Base-by-base conservation (phyloP, 2,888 invertebrate species). In the Leucoma salicis region DNA sequence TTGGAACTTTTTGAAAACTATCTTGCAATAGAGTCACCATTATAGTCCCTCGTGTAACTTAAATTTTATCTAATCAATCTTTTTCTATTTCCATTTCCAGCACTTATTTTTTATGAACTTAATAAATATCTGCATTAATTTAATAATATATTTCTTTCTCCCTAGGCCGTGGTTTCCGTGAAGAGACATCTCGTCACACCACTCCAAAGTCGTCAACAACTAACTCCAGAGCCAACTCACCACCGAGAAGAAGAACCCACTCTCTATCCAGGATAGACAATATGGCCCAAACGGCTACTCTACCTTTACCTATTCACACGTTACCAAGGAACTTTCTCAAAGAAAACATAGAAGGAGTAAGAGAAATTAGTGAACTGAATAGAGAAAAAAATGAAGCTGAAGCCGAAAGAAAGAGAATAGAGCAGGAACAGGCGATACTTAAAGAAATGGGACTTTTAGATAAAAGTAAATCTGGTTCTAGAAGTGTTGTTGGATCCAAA, bases 121-220 rank as follows among this genome's bases (percentile, higher is more conserved):
- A 21, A 21, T 21, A 21, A 21, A 4, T 21, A 6, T 6, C 21
- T 21, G 5, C 4, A 21, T 21, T 21, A 8, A 21, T 21, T 3
- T 8, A 21, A 3, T 21, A 21, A 21, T 8, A 21, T 8, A 8
- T 21, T 21, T 8, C 8, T 21, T 21, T 21, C 8, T 21, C 40
- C 46, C 44, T 56, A 88, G 88, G 88, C 74, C 91, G 67, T 82
- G 92, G 69, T 82, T 93, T 84, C 49, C 74, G 84, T 57, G 86
- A 85, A 73, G 86, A 86, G 25, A 89, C 88, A 4, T 92, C 92
- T 3, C 82, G 92, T 8, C 91, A 92, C 47, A 91, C 83, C 34
- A 91, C 91, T 10, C 92, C 92, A 2, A 80, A 69, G 59, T 81
- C 84, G 21, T 87, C 88, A 34, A 78, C 82, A 27, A 58, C 76